Conservation (phyloP, 2,888 invertebrate species). For the Morpho deidamia region DNA sequence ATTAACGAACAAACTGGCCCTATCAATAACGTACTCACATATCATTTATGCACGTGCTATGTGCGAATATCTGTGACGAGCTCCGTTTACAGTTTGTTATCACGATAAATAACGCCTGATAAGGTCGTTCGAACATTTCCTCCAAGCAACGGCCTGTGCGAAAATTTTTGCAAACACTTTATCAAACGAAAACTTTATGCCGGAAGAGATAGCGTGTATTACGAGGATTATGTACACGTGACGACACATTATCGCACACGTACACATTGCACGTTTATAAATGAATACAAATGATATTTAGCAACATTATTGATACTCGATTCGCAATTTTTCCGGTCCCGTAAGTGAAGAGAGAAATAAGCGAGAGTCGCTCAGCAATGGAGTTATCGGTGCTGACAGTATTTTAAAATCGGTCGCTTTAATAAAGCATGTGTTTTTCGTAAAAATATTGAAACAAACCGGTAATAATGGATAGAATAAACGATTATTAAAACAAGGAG, state of each 20-base stretch:
- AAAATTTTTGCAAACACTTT: constrained; percentile 34
- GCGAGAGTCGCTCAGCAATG: too few relatives aligned
- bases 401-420: too few relatives aligned
- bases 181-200: constrained; percentile 35
- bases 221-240: constrained; percentile 10
- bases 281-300: neutral
- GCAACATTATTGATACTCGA: too few relatives aligned
- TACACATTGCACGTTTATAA: constrained; percentile 1
- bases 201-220: constrained; percentile 40
- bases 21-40: neutral
- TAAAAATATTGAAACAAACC: too few relatives aligned
- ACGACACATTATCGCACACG: constrained; percentile 1
- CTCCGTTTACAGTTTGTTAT: constrained; percentile 19
- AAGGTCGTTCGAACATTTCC: constrained; percentile 56
- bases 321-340: too few relatives aligned
- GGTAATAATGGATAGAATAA: too few relatives aligned
- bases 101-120: constrained; percentile 33
- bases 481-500: neutral
- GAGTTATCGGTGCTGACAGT: too few relatives aligned
- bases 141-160: constrained; percentile 51
- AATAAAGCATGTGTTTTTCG: too few relatives aligned
- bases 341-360: too few relatives aligned
- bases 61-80: constrained; percentile 19
- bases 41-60: neutral
- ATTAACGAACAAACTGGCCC: too few relatives aligned